These are phyloP conservation scores for Cladopsammia gracilis DNA, from an alignment of 64 coral and sea anemone genomes.

Conservation along the genomic window DNA sequence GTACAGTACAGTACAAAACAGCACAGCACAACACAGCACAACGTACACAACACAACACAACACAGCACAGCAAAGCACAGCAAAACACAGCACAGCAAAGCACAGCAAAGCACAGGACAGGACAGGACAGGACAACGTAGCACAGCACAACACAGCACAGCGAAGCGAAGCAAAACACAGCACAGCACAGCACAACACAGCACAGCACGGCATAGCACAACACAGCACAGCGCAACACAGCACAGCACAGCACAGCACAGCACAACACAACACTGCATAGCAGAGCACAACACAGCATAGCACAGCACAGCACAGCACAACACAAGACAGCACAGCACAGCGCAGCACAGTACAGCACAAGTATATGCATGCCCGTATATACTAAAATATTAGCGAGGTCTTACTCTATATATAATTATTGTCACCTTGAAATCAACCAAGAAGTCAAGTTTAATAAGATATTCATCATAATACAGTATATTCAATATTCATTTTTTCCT, in stretches of 20 bases:
- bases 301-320: neutral
- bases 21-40: neutral
- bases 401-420: too few relatives aligned
- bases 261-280: constrained; percentile 13
- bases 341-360: neutral
- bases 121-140: neutral
- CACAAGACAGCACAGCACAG: neutral
- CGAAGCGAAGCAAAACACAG: neutral
- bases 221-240: neutral
- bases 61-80: neutral
- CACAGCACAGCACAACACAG: constrained; percentile 25
- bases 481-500: neutral
- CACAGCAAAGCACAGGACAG: neutral
- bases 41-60: neutral
- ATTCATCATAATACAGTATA: neutral
- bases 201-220: neutral
- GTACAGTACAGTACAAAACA: neutral
- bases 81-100: neutral
- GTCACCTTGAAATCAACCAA: too few relatives aligned
- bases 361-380: neutral
- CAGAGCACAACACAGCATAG: neutral
- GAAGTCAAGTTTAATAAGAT: too few relatives aligned
- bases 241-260: neutral
- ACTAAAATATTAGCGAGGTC: too few relatives aligned
- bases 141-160: neutral